Percentiles rank a stretch among this genome's conserved stretches.
Conservation (phyloP, 1,140 invertebrate genomes). For the Nasonia giraulti region DNA sequence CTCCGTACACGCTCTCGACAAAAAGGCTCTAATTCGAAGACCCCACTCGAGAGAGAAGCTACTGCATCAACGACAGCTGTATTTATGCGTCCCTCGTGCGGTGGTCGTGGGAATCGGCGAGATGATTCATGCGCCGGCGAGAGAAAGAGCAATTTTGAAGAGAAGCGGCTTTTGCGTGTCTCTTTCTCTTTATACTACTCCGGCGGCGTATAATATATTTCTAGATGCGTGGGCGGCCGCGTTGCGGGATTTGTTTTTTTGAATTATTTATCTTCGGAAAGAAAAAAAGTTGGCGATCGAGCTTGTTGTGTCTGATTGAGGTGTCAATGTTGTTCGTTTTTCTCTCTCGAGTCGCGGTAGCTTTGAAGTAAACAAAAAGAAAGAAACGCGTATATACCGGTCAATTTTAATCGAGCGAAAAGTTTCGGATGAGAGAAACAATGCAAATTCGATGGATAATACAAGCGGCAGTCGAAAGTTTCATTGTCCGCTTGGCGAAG, state of each 20-base stretch:
- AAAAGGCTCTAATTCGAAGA: slow-evolving; percentile 14
- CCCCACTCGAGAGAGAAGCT: too few relatives aligned
- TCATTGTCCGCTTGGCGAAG: too few relatives aligned
- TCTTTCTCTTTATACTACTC: not conserved
- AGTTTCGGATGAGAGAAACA: not conserved
- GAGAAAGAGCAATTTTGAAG: not conserved
- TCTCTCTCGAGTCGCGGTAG: not conserved
- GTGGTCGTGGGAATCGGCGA: not conserved
- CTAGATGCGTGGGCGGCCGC: not conserved
- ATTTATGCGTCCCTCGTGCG: not conserved
- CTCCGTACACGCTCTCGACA: too few relatives aligned
- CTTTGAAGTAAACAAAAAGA: not conserved
- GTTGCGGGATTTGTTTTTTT: not conserved
- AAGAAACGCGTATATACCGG: not conserved
- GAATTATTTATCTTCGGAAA: not conserved
- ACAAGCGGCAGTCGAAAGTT: too few relatives aligned
- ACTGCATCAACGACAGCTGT: too few relatives aligned
- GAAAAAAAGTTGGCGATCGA: not conserved
- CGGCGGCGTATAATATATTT: not conserved
- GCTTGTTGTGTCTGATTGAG: slow-evolving; percentile 1
- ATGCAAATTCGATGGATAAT: not conserved
- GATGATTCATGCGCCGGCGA: not conserved
- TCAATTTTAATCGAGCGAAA: too few relatives aligned
- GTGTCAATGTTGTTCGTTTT: not conserved
- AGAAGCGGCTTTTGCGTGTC: not conserved